Conservation (phyloP, 2,113 vertebrate genomes). For the Embiotoca jacksoni region DNA sequence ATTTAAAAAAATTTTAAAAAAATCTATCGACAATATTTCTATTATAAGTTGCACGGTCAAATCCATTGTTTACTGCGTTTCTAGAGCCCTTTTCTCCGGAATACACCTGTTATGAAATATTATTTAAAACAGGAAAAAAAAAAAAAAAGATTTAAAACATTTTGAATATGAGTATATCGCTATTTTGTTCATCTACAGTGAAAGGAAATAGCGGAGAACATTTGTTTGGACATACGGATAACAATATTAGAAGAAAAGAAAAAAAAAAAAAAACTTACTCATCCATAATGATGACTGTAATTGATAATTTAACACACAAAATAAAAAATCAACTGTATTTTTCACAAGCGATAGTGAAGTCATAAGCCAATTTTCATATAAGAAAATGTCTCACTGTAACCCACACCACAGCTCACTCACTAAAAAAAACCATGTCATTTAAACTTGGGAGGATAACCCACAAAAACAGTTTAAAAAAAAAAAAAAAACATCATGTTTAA, state of each 20-base stretch:
- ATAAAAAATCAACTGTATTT: neutral
- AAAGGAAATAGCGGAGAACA: neutral
- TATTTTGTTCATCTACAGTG: neutral
- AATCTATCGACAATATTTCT: too few relatives aligned
- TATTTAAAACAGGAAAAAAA: neutral
- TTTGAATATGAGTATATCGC: too few relatives aligned
- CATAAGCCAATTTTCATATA: slow-evolving; percentile 8
- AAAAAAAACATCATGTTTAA: too few relatives aligned
- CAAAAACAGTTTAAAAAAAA: neutral
- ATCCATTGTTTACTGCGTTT: neutral
- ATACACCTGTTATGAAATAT: slow-evolving; percentile 25
- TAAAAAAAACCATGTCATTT: neutral
- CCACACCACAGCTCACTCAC: neutral
- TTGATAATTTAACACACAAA: slow-evolving; percentile 1
- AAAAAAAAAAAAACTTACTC: neutral
- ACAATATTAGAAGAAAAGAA: rapidly evolving
- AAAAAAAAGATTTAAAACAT: neutral
- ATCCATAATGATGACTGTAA: neutral
- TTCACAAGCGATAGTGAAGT: slow-evolving; percentile 5
- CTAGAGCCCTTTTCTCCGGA: slow-evolving; percentile 2
- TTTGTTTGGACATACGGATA: slow-evolving; percentile 1
- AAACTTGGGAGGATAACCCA: slow-evolving; percentile 15
- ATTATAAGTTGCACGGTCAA: neutral
- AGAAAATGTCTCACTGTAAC: slow-evolving; percentile 12
- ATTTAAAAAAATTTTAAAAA: too few relatives aligned